Evolutionary conservation across 1,140 invertebrate genomes (phyloP).

Genomic region (Drosophila serrata): DNA sequence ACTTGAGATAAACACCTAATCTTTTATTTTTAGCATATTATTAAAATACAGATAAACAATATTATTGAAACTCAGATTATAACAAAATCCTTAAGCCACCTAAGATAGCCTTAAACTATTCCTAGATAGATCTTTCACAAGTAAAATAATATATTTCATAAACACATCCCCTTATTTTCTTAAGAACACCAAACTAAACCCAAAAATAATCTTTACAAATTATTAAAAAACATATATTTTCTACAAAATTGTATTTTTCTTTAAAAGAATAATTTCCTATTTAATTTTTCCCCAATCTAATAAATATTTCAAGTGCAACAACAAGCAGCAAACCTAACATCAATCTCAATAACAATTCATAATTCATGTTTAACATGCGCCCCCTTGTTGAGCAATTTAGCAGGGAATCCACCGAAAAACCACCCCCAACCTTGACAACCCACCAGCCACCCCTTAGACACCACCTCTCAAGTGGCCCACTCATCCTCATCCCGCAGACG

Average conservation of each 20-base stretch:
- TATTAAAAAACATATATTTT: too few species aligned
- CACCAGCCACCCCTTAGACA: slow-evolving; percentile 6
- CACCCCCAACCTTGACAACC: slow-evolving; percentile 7
- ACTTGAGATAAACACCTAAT: background rate
- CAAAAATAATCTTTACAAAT: background rate
- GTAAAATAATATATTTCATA: background rate
- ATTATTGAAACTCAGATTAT: background rate
- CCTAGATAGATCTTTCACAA: too few species aligned
- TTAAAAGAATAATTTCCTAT: background rate
- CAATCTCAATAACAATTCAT: slow-evolving; percentile 85
- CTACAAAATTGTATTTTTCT: too few species aligned
- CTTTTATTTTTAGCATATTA: background rate
- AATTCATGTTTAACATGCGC: slow-evolving; percentile 85
- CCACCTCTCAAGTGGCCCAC: slow-evolving; percentile 47
- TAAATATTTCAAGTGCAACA: slow-evolving; percentile 12
- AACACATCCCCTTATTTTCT: background rate
- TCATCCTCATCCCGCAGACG: slow-evolving; percentile 39
- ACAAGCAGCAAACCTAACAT: slow-evolving; percentile 57
- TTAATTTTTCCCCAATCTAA: too few species aligned
- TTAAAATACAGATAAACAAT: background rate
- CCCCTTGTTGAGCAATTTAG: slow-evolving; percentile 71
- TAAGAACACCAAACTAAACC: background rate
- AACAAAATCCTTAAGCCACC: background rate
- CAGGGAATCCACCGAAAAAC: slow-evolving; percentile 36
- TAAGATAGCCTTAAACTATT: background rate